Conservation (phyloP, 23 tunicate genomes). For the Styela clava region DNA sequence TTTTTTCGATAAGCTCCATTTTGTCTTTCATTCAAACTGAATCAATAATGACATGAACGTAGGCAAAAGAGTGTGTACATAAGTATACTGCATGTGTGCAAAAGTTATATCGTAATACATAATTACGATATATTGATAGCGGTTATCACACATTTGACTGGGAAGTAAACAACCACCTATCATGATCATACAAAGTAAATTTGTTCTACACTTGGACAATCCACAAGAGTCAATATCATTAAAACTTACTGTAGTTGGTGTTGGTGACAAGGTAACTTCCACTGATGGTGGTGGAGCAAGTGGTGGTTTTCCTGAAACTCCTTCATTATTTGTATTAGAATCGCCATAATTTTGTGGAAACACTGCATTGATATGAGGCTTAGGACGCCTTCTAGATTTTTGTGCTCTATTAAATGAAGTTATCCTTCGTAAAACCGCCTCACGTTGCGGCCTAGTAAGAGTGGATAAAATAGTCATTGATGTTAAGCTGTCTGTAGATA, state of each 20-base stretch:
- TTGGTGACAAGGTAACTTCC: constrained; percentile 11
- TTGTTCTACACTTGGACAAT: too few relatives aligned
- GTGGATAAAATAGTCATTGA: constrained; percentile 89
- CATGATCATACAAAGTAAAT: too few relatives aligned
- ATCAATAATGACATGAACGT: too few relatives aligned
- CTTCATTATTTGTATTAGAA: neutral
- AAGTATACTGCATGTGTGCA: too few relatives aligned
- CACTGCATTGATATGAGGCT: constrained; percentile 52
- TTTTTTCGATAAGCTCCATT: too few relatives aligned
- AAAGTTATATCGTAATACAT: too few relatives aligned
- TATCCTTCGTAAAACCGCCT: constrained; percentile 85
- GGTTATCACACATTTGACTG: too few relatives aligned
- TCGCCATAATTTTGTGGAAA: constrained; percentile 28
- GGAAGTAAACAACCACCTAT: too few relatives aligned
- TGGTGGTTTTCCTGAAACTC: constrained; percentile 16
- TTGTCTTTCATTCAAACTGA: too few relatives aligned
- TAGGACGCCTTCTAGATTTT: constrained; percentile 67
- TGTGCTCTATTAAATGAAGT: constrained; percentile 87
- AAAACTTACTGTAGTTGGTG: neutral
- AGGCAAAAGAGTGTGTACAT: too few relatives aligned
- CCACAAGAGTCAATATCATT: too few relatives aligned
- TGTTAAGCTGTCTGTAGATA: constrained; percentile 46
- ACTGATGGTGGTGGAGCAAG: constrained; percentile 12
- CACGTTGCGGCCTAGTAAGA: constrained; percentile 79
- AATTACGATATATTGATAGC: too few relatives aligned